Conservation (phyloP, 2,797 vertebrate genomes). For the Bradypodion ventrale region DNA sequence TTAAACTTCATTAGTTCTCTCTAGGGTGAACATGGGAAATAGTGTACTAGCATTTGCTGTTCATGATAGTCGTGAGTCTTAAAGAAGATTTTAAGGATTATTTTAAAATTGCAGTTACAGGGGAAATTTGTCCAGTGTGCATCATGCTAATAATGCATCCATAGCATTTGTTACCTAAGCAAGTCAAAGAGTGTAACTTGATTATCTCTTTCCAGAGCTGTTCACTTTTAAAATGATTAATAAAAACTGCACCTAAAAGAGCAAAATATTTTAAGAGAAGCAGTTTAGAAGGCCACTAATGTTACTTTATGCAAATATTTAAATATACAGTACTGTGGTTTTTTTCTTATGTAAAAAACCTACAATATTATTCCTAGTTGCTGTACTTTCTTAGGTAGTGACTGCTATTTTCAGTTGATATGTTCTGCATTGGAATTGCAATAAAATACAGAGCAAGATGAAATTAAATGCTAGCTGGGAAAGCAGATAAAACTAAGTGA, state of each 20-base stretch:
- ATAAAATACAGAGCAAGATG: conserved; percentile 69
- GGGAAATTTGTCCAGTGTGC: conserved; percentile 46
- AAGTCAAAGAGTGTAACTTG: conserved; percentile 40
- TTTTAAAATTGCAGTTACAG: conserved; percentile 59
- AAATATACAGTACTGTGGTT: conserved; percentile 22
- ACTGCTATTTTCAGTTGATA: conserved; percentile 61
- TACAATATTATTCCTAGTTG: conserved; percentile 55
- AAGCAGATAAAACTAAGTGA: conserved; percentile 68
- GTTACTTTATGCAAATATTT: conserved; percentile 42
- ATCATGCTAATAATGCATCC: conserved; percentile 29
- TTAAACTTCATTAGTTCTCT: conserved; percentile 31
- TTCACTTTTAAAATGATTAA: background rate
- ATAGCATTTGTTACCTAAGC: conserved; percentile 35
- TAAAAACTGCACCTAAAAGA: background rate
- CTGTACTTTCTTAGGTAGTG: conserved; percentile 62
- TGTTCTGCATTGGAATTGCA: conserved; percentile 58
- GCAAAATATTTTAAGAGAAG: conserved; percentile 23
- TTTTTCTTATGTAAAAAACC: conserved; percentile 41
- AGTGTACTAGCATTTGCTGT: conserved; percentile 42
- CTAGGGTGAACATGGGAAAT: conserved; percentile 40
- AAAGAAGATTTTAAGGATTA: conserved; percentile 49
- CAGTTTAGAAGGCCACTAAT: background rate
- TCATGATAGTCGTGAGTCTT: background rate
- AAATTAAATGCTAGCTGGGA: conserved; percentile 64
- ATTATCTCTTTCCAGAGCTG: conserved; percentile 58